Base-by-base conservation (phyloP, 2,888 invertebrate species). In the Nephrotoma guestfalica region DNA sequence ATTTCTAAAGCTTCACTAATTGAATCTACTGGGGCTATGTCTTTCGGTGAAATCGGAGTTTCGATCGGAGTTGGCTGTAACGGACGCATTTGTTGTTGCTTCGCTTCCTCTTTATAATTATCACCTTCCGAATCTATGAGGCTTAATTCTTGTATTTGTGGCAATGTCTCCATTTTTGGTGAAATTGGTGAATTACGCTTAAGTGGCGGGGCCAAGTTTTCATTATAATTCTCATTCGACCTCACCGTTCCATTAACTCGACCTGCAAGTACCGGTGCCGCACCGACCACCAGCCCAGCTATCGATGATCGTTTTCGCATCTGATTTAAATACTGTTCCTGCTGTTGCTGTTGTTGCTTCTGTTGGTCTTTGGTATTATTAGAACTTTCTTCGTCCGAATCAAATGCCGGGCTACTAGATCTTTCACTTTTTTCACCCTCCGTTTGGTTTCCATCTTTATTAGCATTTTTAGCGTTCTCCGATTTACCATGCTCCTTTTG, bases 371-470 rank as follows among this genome's bases (percentile, higher is more conserved):
- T 87, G 86, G 93, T 93, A 88, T 93, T 94, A 0, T 93, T 93
- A 0, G 94, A 94, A 88, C 96, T 96, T 89, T 98, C 98, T 88
- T 98, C 98, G 90, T 98, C 98, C 0, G 98, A 98, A 89, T 98
- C 98, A 90, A 98, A 98, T 0, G 97, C 97, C 0, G 97, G 95
- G 90, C 98, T 98, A 89, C 98, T 98, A 0, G 98, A 98, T 83
- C 98, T 93, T 89, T 97, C 96, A 5, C 94, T 94, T 89, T 94
- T 95, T 90, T 96, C 95, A 57, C 94, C 93, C 89, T 95, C 91
- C 6, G 93, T 84, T 18, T 43, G 51, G 42, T 85, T 86, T 83
- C 83, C 42, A 41, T 85, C 42, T 42, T 86, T 86, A 71, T 71
- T 71, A 18, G 11, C 93, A 57, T 93, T 94, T 90, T 93, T 93